Evolutionary conservation across 2,113 vertebrate genomes (phyloP).

Genomic region (Pholis gunnellus): DNA sequence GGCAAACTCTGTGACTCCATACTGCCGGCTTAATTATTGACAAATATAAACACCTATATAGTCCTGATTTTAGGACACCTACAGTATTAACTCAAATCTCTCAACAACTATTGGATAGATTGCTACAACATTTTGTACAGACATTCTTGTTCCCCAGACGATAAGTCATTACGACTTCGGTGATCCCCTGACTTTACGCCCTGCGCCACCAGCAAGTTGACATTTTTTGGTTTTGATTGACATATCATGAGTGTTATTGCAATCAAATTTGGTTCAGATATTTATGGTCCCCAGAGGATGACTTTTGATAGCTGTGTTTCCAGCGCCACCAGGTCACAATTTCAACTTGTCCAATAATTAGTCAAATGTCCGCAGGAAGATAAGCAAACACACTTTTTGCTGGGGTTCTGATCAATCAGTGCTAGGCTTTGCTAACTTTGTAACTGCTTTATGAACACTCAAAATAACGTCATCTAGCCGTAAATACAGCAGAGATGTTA

Average conservation of each 20-base stretch:
- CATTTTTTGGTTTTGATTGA: not conserved
- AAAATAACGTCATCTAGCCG: too few relatives aligned
- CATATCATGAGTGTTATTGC: not conserved
- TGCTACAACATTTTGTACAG: not conserved
- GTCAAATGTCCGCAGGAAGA: too few relatives aligned
- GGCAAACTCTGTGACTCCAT: conserved; percentile 6
- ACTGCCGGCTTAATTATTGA: not conserved
- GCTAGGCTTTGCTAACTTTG: too few relatives aligned
- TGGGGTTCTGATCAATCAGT: too few relatives aligned
- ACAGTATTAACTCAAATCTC: not conserved
- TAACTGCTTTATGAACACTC: too few relatives aligned
- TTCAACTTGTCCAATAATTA: too few relatives aligned
- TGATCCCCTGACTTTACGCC: not conserved
- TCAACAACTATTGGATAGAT: not conserved
- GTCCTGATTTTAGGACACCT: conserved; percentile 1
- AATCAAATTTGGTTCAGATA: not conserved
- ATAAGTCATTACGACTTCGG: not conserved
- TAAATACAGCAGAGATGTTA: not conserved
- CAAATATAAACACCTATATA: not conserved
- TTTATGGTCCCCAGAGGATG: not conserved
- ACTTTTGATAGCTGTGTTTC: not conserved
- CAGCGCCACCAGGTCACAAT: too few relatives aligned
- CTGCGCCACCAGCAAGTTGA: not conserved
- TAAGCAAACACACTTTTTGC: too few relatives aligned
- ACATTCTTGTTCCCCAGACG: not conserved